phyloP scores from a whole-genome alignment of 2,888 invertebrate species.

The Orchesellides sinensis region DNA sequence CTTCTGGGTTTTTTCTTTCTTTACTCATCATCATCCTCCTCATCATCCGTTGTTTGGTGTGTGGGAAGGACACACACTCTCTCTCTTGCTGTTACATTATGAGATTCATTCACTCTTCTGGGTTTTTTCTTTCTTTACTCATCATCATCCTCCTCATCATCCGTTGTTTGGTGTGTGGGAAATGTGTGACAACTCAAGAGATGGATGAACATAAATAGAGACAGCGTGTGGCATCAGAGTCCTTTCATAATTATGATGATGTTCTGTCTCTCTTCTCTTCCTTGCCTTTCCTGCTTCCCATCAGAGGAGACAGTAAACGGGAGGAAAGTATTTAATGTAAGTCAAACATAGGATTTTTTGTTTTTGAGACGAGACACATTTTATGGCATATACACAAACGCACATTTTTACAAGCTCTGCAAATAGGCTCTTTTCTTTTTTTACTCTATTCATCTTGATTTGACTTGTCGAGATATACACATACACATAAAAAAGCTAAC shows the following conservation, averaged over 20 bases:
- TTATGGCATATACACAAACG: not conserved
- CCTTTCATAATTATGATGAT: conserved; percentile 29
- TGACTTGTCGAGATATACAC: conserved; percentile 57
- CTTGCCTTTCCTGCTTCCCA: not conserved
- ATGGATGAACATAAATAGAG: not conserved
- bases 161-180: too few relatives aligned
- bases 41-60: too few relatives aligned
- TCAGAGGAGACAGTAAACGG: not conserved
- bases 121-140: too few relatives aligned
- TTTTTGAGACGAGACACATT: not conserved
- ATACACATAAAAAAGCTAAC: too few relatives aligned
- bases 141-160: too few relatives aligned
- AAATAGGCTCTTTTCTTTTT: not conserved
- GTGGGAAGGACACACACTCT: too few relatives aligned
- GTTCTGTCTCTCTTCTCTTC: not conserved
- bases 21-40: too few relatives aligned
- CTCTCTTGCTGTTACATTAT: too few relatives aligned
- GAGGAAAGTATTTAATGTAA: too few relatives aligned
- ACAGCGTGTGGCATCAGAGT: not conserved
- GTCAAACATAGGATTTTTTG: not conserved
- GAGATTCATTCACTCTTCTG: too few relatives aligned
- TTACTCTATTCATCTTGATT: conserved; percentile 57
- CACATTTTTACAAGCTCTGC: not conserved
- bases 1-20: too few relatives aligned
- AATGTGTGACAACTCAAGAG: not conserved